A percentile compares a stretch with the other conserved stretches of the same genome.
Conservation (phyloP, 1,140 invertebrate species). For the Conopomorpha cramerella region DNA sequence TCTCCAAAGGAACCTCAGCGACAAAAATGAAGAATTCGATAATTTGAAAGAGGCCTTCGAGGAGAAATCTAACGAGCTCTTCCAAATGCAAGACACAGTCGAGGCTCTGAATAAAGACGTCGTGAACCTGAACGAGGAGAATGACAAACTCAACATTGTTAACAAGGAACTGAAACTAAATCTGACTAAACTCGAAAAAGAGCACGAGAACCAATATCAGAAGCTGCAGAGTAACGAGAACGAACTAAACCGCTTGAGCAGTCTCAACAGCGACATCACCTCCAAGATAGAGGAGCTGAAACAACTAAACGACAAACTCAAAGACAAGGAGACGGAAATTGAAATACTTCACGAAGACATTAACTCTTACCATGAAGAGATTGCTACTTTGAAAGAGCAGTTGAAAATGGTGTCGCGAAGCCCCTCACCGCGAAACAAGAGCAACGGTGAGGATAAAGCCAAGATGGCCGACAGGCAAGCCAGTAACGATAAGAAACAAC, state of each 20-base stretch:
- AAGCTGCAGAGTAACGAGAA: conserved; percentile 38
- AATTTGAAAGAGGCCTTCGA: conserved; percentile 37
- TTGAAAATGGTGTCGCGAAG: conserved; percentile 38
- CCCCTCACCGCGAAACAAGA: conserved; percentile 42
- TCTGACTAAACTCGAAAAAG: conserved; percentile 50
- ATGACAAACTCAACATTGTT: conserved; percentile 30
- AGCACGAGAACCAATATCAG: conserved; percentile 50
- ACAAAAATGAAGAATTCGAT: conserved; percentile 49
- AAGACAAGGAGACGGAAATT: conserved; percentile 54
- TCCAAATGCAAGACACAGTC: conserved; percentile 41
- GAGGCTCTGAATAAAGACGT: conserved; percentile 42
- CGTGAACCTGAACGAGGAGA: conserved; percentile 34
- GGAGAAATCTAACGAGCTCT: conserved; percentile 41
- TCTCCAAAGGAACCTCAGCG: conserved; percentile 42
- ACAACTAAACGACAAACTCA: conserved; percentile 32
- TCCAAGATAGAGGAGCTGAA: conserved; percentile 45
- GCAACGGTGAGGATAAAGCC: conserved; percentile 15
- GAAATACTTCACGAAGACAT: conserved; percentile 56
- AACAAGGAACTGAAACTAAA: conserved; percentile 44
- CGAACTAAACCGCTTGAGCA: conserved; percentile 33
- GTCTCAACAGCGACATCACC: conserved; percentile 30
- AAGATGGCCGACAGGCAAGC: conserved; percentile 17
- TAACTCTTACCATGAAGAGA: conserved; percentile 48
- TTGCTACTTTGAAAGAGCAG: conserved; percentile 38
- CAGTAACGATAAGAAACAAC: conserved; percentile 29